Evolutionary conservation across 1,140 invertebrate species (phyloP).

Genomic region (Drosophila ogumai): DNA sequence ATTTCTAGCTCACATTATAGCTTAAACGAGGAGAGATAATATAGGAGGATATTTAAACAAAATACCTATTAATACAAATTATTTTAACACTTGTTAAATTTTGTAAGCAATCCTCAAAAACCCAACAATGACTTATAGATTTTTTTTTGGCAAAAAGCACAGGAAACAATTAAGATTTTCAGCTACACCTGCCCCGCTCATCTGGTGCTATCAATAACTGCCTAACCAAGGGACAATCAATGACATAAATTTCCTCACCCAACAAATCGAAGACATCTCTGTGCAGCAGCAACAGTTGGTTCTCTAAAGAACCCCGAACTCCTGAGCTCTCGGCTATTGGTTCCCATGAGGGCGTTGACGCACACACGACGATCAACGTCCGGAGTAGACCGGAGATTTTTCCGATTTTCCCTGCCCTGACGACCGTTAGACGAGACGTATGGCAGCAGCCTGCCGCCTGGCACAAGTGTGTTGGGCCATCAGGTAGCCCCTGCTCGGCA

Average conservation of each 20-base stretch:
- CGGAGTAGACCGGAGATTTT: conserved; percentile 26
- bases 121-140: conserved; percentile 12
- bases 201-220: conserved; percentile 69
- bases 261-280: conserved; percentile 56
- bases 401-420: conserved; percentile 22
- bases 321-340: conserved; percentile 54
- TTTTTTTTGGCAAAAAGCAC: conserved; percentile 6
- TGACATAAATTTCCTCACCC: conserved; percentile 73
- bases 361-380: conserved; percentile 61
- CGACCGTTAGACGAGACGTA: conserved; percentile 62
- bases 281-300: conserved; percentile 49
- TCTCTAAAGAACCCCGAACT: neutral
- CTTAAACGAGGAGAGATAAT: neutral
- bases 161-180: neutral
- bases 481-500: conserved; percentile 33
- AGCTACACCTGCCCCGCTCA: conserved; percentile 19
- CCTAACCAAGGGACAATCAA: conserved; percentile 65
- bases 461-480: conserved; percentile 70
- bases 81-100: too few species aligned
- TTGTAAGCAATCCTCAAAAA: too few species aligned
- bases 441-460: conserved; percentile 72
- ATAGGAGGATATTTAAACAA: neutral
- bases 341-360: conserved; percentile 83
- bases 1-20: neutral
- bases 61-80: neutral